Percentiles rank a stretch among this genome's conserved stretches.
These are phyloP conservation scores for Chymomyza amoena DNA, from an alignment of 2,888 invertebrate species.

Conservation along the genomic window DNA sequence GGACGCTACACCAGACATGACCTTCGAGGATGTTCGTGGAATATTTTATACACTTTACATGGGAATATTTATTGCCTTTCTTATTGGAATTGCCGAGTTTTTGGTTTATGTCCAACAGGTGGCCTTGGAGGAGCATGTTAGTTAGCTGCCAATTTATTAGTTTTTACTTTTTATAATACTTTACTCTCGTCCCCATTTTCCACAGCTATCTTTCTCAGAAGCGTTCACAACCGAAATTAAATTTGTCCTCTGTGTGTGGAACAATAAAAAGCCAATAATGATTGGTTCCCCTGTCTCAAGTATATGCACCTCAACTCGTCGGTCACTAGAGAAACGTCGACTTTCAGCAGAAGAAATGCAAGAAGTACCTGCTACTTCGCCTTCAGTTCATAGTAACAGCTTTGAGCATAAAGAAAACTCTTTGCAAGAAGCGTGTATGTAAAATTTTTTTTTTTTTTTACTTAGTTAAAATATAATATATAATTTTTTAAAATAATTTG, in stretches of 20 bases:
- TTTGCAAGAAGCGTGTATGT: slow-evolving; percentile 28
- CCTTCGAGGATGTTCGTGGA: slow-evolving; percentile 87
- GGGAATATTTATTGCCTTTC: slow-evolving; percentile 85
- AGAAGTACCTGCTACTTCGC: slow-evolving; percentile 40
- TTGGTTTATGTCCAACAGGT: slow-evolving; percentile 88
- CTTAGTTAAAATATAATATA: no score
- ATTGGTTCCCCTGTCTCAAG: slow-evolving; percentile 56
- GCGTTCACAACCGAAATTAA: slow-evolving; percentile 61
- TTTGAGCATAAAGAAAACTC: not conserved
- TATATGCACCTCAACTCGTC: slow-evolving; percentile 54
- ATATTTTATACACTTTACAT: slow-evolving; percentile 90
- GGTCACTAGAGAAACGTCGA: slow-evolving; percentile 51
- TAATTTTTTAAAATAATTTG: not conserved
- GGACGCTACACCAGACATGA: slow-evolving; percentile 58
- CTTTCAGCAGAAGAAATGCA: slow-evolving; percentile 60
- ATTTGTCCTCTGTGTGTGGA: slow-evolving; percentile 71
- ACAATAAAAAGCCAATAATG: slow-evolving; percentile 68
- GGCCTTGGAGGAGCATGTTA: slow-evolving; percentile 87
- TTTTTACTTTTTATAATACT: not conserved
- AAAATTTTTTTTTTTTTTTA: slow-evolving; percentile 11
- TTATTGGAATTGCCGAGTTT: slow-evolving; percentile 91
- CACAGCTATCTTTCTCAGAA: slow-evolving; percentile 55
- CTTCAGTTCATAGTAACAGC: not conserved
- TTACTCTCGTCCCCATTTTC: not conserved
- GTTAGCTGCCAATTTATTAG: not conserved